Evolutionary conservation across 1,140 invertebrate genomes (phyloP).

Genomic region (Cydia pomonella): DNA sequence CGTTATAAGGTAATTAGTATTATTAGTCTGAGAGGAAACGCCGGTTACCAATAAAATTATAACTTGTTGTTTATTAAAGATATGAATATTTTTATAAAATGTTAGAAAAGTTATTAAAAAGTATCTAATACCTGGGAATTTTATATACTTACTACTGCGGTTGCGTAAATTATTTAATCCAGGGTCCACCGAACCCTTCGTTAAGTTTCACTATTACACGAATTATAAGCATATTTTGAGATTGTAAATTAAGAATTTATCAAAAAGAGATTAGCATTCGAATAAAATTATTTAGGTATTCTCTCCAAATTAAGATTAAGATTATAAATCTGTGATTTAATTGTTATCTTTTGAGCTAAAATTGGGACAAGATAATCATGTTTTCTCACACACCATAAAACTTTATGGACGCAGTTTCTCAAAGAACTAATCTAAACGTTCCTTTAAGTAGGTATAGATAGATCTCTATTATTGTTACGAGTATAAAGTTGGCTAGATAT

Average conservation of each 20-base stretch:
- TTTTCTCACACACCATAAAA: conserved; percentile 31
- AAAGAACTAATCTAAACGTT: conserved; percentile 75
- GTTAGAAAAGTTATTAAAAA: conserved; percentile 75
- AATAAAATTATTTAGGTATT: conserved; percentile 51
- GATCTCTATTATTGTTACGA: conserved; percentile 77
- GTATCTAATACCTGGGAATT: conserved; percentile 64
- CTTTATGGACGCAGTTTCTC: conserved; percentile 53
- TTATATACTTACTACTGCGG: conserved; percentile 50
- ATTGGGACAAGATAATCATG: conserved; percentile 47
- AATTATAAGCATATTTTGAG: conserved; percentile 61
- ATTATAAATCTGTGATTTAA: conserved; percentile 75
- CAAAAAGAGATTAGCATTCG: conserved; percentile 43
- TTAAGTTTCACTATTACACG: conserved; percentile 75
- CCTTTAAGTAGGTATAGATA: conserved; percentile 75
- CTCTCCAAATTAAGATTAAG: conserved; percentile 61
- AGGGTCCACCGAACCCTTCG: conserved; percentile 51
- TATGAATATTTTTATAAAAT: conserved; percentile 76
- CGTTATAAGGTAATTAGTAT: conserved; percentile 74
- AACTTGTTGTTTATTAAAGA: conserved; percentile 79
- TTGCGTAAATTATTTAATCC: conserved; percentile 73
- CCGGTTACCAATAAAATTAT: conserved; percentile 80
- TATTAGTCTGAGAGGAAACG: conserved; percentile 79
- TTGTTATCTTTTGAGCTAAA: conserved; percentile 70
- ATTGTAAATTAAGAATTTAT: conserved; percentile 63
- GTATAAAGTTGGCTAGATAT: conserved; percentile 52